Percentiles rank a stretch among this genome's conserved stretches.
phyloP scores from a whole-genome alignment of 2,888 invertebrate genomes.

The Marronus borbonicus region DNA sequence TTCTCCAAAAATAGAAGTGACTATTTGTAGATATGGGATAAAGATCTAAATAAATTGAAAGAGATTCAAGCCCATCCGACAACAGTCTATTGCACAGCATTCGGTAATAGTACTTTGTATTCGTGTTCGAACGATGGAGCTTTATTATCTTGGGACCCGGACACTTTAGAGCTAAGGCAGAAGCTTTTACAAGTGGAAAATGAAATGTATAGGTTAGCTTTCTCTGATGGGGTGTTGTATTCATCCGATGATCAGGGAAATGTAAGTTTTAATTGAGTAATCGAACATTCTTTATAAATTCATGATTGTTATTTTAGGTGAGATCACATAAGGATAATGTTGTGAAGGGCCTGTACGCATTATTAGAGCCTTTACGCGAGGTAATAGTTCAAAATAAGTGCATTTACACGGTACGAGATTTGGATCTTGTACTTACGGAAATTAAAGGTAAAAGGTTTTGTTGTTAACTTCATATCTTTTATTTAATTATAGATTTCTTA shows the following conservation, averaged over 20 bases:
- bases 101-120: conserved; percentile 72
- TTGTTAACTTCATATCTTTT: neutral
- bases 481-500: neutral
- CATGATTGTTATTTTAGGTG: conserved; percentile 60
- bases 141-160: conserved; percentile 74
- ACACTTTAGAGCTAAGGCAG: conserved; percentile 67
- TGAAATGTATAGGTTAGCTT: conserved; percentile 39
- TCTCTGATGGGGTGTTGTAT: conserved; percentile 41
- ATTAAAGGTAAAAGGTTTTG: conserved; percentile 70
- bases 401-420: conserved; percentile 76
- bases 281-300: neutral
- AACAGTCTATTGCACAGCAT: conserved; percentile 76
- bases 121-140: conserved; percentile 79
- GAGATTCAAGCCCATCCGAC: conserved; percentile 75
- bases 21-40: conserved; percentile 69
- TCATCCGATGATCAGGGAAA: conserved; percentile 45
- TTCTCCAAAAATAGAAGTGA: neutral
- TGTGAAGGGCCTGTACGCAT: conserved; percentile 72
- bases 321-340: conserved; percentile 73
- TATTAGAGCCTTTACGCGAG: conserved; percentile 78
- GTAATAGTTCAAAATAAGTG: conserved; percentile 72
- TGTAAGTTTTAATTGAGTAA: conserved; percentile 7
- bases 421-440: conserved; percentile 77
- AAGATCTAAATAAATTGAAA: conserved; percentile 68
- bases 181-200: conserved; percentile 60